Evolutionary conservation across 1,140 invertebrate species (phyloP), one percentile per base, ranked within the genome.

Genomic region (Brachionus paranguensis): DNA sequence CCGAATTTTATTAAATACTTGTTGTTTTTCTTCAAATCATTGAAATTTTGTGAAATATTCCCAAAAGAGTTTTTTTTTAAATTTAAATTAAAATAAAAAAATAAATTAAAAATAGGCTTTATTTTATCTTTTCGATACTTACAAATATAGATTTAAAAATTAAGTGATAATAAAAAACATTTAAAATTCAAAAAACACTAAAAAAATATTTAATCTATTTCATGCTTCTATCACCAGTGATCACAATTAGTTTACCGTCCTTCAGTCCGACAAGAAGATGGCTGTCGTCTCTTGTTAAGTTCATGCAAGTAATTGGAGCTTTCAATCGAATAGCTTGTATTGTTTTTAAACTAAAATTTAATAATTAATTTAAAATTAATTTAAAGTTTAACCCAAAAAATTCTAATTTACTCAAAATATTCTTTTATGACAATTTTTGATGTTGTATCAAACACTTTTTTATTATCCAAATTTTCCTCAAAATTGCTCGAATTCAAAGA

Each of bases 241-340:
- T 89, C 17, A 93, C 91, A 33, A 92, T 92, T 2, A 93, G 87
- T 78, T 91, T 92, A 0, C 92, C 92, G 86, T 93, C 92, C 14
- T 90, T 87, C 0, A 92, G 87, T 1, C 91, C 91, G 5, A 90
- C 91, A 78, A 93, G 86, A 72, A 93, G 89, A 85, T 93, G 92
- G 33, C 91, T 92, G 86, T 91, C 92, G 55, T 90, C 89, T 27
- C 90, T 90, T 11, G 92, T 91, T 3, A 92, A 89, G 37, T 91
- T 88, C 29, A 92, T 87, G 79, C 91, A 91, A 85, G 91, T 91
- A 50, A 93, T 91, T 55, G 92, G 91, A 24, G 92, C 89, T 85
- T 92, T 91, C 47, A 93, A 88, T 3, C 91, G 91, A 84, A 92
- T 88, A 83, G 86, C 85, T 12, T 86, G 87, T 14, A 89, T 43